These are phyloP conservation scores for Corythucha ciliata DNA, from an alignment of 2,888 invertebrate genomes.

Conservation along the genomic window DNA sequence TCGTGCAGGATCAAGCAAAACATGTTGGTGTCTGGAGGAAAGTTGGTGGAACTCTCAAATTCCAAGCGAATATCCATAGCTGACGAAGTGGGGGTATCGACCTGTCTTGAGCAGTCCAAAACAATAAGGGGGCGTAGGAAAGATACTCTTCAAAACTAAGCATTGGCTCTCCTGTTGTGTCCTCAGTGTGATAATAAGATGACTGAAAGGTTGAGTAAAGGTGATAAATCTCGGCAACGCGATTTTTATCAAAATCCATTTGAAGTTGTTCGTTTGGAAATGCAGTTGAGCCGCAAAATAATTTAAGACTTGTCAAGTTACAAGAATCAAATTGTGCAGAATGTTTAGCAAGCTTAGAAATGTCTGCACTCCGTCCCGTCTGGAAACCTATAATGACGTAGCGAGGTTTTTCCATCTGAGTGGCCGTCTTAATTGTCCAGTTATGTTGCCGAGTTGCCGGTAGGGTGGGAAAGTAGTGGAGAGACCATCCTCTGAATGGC, in stretches of 20 bases:
- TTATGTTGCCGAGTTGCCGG: neutral
- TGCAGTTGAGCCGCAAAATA: slow-evolving; percentile 9
- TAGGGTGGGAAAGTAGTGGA: neutral
- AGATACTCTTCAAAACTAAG: no score
- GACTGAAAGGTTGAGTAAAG: slow-evolving; percentile 13
- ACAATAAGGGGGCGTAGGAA: slow-evolving; percentile 16
- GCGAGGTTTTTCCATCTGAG: slow-evolving; percentile 18
- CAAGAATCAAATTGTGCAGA: slow-evolving; percentile 11
- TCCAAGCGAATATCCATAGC: neutral
- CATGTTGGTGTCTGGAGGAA: neutral
- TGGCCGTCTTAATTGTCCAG: slow-evolving; percentile 2
- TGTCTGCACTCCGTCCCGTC: slow-evolving; percentile 10
- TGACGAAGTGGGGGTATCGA: neutral
- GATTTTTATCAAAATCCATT: slow-evolving; percentile 7
- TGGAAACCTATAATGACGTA: slow-evolving; percentile 18
- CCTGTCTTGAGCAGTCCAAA: slow-evolving; percentile 1
- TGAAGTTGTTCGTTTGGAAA: slow-evolving; percentile 18
- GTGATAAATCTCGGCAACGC: slow-evolving; percentile 6
- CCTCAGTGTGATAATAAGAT: slow-evolving; percentile 27
- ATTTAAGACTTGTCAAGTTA: slow-evolving; percentile 14
- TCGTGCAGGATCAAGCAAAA: neutral
- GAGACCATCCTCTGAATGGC: neutral
- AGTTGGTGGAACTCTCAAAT: neutral
- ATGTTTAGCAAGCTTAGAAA: neutral
- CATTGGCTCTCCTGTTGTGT: no score